These are phyloP conservation scores for Eristalis intricaria DNA, from an alignment of 2,888 invertebrate genomes.

Conservation along the genomic window DNA sequence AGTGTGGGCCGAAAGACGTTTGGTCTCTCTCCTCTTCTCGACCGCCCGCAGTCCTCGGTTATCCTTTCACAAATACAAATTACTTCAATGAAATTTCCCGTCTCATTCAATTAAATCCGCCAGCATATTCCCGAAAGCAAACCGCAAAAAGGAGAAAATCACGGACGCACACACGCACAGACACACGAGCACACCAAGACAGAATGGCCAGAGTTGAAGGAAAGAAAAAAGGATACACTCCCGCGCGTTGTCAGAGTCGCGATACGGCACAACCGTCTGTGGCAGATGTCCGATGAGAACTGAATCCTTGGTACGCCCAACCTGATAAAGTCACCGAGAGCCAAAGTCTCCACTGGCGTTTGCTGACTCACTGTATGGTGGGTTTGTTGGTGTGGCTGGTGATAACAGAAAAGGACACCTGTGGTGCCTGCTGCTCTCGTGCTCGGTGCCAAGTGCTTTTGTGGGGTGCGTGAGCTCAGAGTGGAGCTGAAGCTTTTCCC, in stretches of 20 bases:
- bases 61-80: conserved; percentile 26
- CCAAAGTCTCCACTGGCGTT: background rate
- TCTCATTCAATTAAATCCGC: conserved; percentile 14
- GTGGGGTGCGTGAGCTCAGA: conserved; percentile 15
- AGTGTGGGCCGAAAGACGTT: conserved; percentile 19
- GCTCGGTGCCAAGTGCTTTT: conserved; percentile 18
- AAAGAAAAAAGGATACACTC: conserved; percentile 30
- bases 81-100: conserved; percentile 46
- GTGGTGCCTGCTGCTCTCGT: conserved; percentile 40
- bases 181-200: background rate
- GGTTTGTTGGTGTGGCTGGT: conserved; percentile 6
- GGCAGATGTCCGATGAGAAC: conserved; percentile 68
- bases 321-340: conserved; percentile 26
- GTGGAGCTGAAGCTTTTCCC: conserved; percentile 14
- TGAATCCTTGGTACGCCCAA: conserved; percentile 17
- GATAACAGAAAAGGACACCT: conserved; percentile 62
- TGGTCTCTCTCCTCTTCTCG: background rate
- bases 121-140: conserved; percentile 21
- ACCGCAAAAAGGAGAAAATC: background rate
- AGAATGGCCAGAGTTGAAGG: conserved; percentile 24
- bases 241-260: conserved; percentile 30
- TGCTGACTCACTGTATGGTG: conserved; percentile 60
- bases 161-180: background rate
- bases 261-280: conserved; percentile 43
- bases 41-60: background rate